phyloP scores from a whole-genome alignment of 1,140 invertebrate species.

The Galendromus occidentalis region DNA sequence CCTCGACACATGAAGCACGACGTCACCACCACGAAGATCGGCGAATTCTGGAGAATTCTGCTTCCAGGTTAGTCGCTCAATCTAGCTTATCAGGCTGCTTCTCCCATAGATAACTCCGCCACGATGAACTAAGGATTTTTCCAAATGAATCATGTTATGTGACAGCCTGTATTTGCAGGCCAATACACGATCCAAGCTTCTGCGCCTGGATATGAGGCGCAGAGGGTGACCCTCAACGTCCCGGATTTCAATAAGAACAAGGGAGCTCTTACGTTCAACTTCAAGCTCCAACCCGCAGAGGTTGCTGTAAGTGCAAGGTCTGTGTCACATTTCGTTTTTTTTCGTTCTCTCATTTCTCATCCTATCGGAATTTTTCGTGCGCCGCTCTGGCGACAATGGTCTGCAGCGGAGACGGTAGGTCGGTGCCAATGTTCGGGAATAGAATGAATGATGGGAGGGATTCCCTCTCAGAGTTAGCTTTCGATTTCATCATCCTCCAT shows the following conservation, averaged over 20 bases:
- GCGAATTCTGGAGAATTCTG: conserved; percentile 23
- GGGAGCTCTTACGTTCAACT: not conserved
- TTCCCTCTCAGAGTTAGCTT: too few species aligned
- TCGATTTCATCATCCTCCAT: too few species aligned
- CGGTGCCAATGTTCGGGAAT: too few species aligned
- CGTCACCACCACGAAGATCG: conserved; percentile 38
- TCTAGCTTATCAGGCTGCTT: too few species aligned
- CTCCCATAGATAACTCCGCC: too few species aligned
- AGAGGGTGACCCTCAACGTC: not conserved
- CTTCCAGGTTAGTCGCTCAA: conserved; percentile 20
- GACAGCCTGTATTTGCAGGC: not conserved
- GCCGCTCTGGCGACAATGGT: too few species aligned
- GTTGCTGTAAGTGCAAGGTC: not conserved
- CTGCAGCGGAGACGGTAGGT: too few species aligned
- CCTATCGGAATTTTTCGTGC: too few species aligned
- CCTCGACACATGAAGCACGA: conserved; percentile 44
- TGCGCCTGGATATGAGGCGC: not conserved
- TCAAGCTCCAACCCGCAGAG: not conserved
- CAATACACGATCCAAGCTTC: not conserved
- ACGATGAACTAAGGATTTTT: too few species aligned
- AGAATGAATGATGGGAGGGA: too few species aligned
- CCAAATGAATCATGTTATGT: too few species aligned
- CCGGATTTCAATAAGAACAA: not conserved
- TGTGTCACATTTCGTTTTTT: not conserved
- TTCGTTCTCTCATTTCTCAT: too few species aligned